Percentiles rank a stretch among this genome's conserved stretches.
phyloP scores from a whole-genome alignment of 2,888 invertebrate genomes.

The Apantesis nais region DNA sequence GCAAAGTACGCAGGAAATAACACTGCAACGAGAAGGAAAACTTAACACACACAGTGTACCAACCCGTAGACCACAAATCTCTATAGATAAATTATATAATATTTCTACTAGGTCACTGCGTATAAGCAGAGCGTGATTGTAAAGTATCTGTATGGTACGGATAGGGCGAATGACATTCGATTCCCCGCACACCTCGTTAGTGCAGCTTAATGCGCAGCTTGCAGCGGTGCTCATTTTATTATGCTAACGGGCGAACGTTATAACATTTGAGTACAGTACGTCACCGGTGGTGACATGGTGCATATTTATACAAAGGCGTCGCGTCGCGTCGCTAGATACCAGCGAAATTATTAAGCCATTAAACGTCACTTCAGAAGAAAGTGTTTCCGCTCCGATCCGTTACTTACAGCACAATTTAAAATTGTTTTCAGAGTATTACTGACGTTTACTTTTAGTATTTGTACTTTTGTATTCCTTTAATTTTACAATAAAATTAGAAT shows the following conservation, averaged over 20 bases:
- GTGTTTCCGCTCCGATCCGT: conserved; percentile 28
- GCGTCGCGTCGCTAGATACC: conserved; percentile 47
- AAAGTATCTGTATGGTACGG: conserved; percentile 39
- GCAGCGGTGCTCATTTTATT: conserved; percentile 77
- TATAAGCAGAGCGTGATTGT: conserved; percentile 18
- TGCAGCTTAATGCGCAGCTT: conserved; percentile 72
- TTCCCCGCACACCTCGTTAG: conserved; percentile 69
- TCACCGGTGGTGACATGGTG: conserved; percentile 76
- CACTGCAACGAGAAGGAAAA: too few species aligned
- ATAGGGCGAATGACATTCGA: conserved; percentile 57
- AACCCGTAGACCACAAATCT: too few species aligned
- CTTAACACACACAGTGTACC: too few species aligned
- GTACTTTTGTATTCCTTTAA: neutral
- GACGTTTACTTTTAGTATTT: neutral
- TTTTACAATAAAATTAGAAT: neutral
- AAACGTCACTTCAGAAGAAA: conserved; percentile 49
- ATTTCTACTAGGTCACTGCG: too few species aligned
- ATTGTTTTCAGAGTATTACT: conserved; percentile 39
- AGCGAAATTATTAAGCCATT: conserved; percentile 49
- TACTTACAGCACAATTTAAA: conserved; percentile 33
- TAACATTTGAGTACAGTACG: conserved; percentile 78
- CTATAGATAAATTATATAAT: too few species aligned
- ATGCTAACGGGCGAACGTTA: conserved; percentile 77
- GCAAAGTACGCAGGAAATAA: too few species aligned
- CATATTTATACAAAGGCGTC: conserved; percentile 70